Evolutionary conservation across 2,797 vertebrate genomes (phyloP).

Genomic region (Anolis apletophallus): DNA sequence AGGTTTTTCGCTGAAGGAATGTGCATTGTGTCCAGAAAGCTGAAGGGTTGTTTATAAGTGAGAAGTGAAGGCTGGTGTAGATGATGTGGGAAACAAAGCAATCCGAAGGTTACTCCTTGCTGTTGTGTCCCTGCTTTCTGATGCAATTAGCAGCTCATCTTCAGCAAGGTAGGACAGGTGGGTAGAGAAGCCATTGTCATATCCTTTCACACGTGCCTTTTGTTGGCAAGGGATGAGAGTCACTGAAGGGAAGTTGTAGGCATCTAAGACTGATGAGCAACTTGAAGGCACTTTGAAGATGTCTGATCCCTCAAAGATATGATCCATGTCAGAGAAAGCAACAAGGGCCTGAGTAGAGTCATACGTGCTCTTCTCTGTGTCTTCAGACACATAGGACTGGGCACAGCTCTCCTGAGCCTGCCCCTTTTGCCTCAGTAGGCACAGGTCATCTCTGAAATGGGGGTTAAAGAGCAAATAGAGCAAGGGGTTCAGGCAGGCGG

Average conservation of each 20-base stretch:
- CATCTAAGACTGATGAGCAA: conserved; percentile 68
- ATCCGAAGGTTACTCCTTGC: conserved; percentile 66
- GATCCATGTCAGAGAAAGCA: conserved; percentile 84
- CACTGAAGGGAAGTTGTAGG: conserved; percentile 77
- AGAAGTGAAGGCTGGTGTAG: conserved; percentile 74
- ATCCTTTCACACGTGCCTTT: conserved; percentile 74
- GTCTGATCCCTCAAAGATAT: conserved; percentile 77
- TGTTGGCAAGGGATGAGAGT: conserved; percentile 84
- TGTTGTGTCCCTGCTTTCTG: conserved; percentile 68
- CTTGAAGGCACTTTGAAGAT: conserved; percentile 72
- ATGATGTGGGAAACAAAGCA: conserved; percentile 68
- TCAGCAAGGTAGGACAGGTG: conserved; percentile 70
- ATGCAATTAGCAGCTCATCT: conserved; percentile 74
- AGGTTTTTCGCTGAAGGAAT: background rate
- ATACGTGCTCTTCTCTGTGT: conserved; percentile 91
- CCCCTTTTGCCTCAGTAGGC: conserved; percentile 82
- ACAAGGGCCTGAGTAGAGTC: conserved; percentile 90
- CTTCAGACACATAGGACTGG: conserved; percentile 79
- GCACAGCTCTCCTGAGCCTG: conserved; percentile 66
- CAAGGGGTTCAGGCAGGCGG: conserved; percentile 92
- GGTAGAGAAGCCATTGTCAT: conserved; percentile 72
- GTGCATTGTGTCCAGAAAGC: background rate
- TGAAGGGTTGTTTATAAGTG: conserved; percentile 76
- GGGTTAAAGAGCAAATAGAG: conserved; percentile 93
- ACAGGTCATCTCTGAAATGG: conserved; percentile 87